phyloP scores from a whole-genome alignment of 2,797 vertebrate species.

The Streptopelia turtur region DNA sequence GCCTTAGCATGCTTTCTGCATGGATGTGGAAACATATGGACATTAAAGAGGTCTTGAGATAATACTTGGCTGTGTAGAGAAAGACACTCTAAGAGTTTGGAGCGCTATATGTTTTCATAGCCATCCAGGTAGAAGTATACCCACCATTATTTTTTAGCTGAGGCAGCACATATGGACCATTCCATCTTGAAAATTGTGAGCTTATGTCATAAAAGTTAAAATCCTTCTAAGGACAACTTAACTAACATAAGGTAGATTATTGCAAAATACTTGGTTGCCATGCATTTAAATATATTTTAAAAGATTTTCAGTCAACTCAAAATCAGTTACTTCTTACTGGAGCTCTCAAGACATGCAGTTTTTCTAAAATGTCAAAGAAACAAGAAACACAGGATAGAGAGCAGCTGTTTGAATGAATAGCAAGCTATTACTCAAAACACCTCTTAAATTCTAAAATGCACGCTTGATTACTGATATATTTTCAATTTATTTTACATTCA shows the following conservation, averaged over 20 bases:
- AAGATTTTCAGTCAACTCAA: neutral
- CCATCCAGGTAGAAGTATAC: neutral
- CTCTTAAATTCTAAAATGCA: neutral
- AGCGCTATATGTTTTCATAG: neutral
- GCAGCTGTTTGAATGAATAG: neutral
- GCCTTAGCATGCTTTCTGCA: neutral
- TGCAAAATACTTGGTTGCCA: neutral
- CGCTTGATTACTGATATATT: neutral
- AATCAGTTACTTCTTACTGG: neutral
- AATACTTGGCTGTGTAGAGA: neutral
- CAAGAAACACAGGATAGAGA: neutral
- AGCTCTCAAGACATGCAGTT: neutral
- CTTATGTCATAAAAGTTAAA: neutral
- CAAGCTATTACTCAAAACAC: neutral
- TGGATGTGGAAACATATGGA: neutral
- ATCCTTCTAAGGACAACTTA: neutral
- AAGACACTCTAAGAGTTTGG: neutral
- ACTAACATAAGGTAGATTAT: conserved; percentile 1
- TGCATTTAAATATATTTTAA: conserved; percentile 10
- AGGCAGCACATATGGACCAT: neutral
- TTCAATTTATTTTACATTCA: neutral
- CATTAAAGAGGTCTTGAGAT: neutral
- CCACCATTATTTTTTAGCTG: neutral
- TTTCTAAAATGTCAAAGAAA: neutral
- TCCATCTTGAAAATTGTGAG: neutral